Evolutionary conservation across 1,140 invertebrate species (phyloP).

Genomic region (Adoxophyes honmai): DNA sequence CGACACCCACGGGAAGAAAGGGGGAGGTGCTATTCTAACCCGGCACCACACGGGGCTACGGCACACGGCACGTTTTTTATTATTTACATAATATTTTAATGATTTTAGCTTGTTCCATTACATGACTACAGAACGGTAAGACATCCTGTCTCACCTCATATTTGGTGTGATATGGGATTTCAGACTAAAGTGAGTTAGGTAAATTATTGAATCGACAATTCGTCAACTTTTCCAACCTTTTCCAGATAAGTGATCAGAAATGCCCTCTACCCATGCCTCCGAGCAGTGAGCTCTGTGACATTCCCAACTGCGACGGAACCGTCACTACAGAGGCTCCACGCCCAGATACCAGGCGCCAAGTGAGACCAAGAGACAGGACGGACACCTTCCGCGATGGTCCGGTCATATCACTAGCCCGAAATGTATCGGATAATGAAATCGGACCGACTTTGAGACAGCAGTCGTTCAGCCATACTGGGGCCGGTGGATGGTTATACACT

Average conservation of each 20-base stretch:
- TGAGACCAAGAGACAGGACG: conserved; percentile 49
- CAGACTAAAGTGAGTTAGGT: too few relatives aligned
- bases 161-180: too few relatives aligned
- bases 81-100: too few relatives aligned
- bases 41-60: too few relatives aligned
- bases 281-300: conserved; percentile 56
- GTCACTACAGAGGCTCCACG: conserved; percentile 36
- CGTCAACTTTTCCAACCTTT: conserved; percentile 5
- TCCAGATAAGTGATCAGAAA: conserved; percentile 70
- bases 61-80: too few relatives aligned
- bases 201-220: too few relatives aligned
- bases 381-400: conserved; percentile 61
- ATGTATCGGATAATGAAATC: conserved; percentile 48
- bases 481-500: conserved; percentile 65
- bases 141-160: too few relatives aligned
- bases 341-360: conserved; percentile 56
- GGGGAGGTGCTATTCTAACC: too few relatives aligned
- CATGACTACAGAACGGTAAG: too few relatives aligned
- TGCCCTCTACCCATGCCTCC: conserved; percentile 66
- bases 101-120: too few relatives aligned
- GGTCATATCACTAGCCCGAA: conserved; percentile 46
- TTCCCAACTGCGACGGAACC: conserved; percentile 66
- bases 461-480: conserved; percentile 49
- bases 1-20: too few relatives aligned
- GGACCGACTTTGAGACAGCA: conserved; percentile 35